phyloP scores from a whole-genome alignment of 2,113 vertebrate genomes.

The Lichenostomus cassidix region DNA sequence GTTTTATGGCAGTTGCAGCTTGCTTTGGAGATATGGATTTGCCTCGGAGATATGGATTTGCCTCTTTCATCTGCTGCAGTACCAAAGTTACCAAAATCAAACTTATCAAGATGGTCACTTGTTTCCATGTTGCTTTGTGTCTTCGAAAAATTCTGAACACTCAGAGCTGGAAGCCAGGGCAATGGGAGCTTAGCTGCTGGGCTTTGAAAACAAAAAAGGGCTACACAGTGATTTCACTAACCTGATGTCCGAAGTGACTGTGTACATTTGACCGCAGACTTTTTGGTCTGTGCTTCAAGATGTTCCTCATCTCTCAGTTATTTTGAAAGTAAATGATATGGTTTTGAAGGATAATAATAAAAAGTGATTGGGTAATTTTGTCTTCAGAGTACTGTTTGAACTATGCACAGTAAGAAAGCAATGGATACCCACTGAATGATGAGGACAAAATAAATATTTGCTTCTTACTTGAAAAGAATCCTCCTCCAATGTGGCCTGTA shows the following conservation, averaged over 20 bases:
- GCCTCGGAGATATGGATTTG: background rate
- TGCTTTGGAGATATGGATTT: background rate
- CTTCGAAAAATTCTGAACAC: background rate
- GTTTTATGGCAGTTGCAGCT: background rate
- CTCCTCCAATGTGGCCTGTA: background rate
- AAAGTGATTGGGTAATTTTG: background rate
- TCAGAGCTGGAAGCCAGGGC: background rate
- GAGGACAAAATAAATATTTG: background rate
- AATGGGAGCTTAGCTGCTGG: background rate
- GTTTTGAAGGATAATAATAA: background rate
- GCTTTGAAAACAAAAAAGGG: background rate
- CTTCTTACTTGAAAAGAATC: background rate
- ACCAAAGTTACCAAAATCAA: background rate
- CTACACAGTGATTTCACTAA: background rate
- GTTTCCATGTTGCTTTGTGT: background rate
- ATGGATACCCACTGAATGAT: background rate
- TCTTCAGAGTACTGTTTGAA: background rate
- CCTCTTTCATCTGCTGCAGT: background rate
- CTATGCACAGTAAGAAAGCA: background rate
- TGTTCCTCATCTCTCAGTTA: background rate
- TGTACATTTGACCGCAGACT: background rate
- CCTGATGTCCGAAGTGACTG: background rate
- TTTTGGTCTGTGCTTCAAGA: background rate
- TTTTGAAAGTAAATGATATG: background rate
- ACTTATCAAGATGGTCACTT: background rate